phyloP scores from a whole-genome alignment of 2,113 vertebrate genomes.

The Pristiophorus japonicus region DNA sequence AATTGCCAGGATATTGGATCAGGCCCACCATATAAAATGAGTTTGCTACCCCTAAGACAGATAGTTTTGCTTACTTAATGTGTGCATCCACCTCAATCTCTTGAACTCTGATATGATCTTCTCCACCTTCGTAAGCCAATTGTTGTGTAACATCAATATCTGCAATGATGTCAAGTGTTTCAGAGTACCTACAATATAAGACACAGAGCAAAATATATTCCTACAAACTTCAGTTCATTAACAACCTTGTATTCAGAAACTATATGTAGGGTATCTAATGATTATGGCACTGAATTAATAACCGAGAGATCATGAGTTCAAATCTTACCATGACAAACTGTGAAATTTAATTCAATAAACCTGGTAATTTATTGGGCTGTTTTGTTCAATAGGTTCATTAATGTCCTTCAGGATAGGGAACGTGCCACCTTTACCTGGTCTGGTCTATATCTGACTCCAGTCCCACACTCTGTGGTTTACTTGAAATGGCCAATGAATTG shows the following conservation, averaged over 20 bases:
- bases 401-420: background rate
- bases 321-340: background rate
- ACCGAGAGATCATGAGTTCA: background rate
- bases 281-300: background rate
- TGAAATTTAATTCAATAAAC: background rate
- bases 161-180: conserved; percentile 51
- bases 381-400: background rate
- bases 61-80: conserved; percentile 54
- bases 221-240: background rate
- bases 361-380: background rate
- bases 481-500: background rate
- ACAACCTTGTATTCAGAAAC: background rate
- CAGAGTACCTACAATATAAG: conserved; percentile 53
- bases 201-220: background rate
- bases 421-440: background rate
- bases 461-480: background rate
- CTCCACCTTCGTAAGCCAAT: conserved; percentile 55
- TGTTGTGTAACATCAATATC: conserved; percentile 62
- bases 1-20: no score
- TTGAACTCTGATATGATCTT: conserved; percentile 61
- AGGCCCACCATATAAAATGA: background rate
- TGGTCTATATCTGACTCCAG: background rate
- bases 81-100: conserved; percentile 57
- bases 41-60: background rate
- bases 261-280: background rate